Conservation (phyloP, 2,797 vertebrate species). For the Eptatretus atami region DNA sequence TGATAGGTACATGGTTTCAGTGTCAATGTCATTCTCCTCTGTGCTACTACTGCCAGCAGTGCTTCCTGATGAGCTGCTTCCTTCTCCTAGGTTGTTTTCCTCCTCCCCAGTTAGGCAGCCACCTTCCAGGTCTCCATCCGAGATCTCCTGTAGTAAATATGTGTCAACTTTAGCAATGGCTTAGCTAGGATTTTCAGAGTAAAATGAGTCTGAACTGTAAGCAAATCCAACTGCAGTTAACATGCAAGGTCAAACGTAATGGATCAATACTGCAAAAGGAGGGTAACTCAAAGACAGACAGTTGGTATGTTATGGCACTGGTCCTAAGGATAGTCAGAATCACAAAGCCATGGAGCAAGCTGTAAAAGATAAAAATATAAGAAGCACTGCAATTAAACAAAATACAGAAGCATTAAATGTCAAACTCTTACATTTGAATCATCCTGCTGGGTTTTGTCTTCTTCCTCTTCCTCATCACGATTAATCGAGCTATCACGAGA, state of each 20-base stretch:
- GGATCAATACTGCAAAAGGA: too few species aligned
- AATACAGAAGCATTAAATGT: background rate
- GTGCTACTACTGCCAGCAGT: slow-evolving; percentile 94
- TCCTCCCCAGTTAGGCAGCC: slow-evolving; percentile 59
- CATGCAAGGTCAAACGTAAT: too few species aligned
- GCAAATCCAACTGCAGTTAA: too few species aligned
- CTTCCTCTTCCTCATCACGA: slow-evolving; percentile 23
- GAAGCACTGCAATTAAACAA: too few species aligned
- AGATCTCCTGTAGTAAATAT: slow-evolving; percentile 34
- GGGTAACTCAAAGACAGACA: too few species aligned
- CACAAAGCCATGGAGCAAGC: too few species aligned
- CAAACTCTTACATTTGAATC: slow-evolving; percentile 42
- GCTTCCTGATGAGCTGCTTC: slow-evolving; percentile 86
- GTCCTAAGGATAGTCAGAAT: too few species aligned
- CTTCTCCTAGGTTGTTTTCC: slow-evolving; percentile 52
- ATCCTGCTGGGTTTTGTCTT: slow-evolving; percentile 42
- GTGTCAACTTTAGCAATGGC: background rate
- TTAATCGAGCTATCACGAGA: slow-evolving; percentile 13
- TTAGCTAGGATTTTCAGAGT: too few species aligned
- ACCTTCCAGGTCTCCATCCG: slow-evolving; percentile 69
- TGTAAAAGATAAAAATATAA: too few species aligned
- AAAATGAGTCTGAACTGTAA: too few species aligned
- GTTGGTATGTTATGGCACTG: too few species aligned
- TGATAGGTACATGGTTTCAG: slow-evolving; percentile 65
- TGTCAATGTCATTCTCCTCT: slow-evolving; percentile 87